Evolutionary conservation across 2,113 vertebrate species (phyloP).

Genomic region (Oreochromis aureus): DNA sequence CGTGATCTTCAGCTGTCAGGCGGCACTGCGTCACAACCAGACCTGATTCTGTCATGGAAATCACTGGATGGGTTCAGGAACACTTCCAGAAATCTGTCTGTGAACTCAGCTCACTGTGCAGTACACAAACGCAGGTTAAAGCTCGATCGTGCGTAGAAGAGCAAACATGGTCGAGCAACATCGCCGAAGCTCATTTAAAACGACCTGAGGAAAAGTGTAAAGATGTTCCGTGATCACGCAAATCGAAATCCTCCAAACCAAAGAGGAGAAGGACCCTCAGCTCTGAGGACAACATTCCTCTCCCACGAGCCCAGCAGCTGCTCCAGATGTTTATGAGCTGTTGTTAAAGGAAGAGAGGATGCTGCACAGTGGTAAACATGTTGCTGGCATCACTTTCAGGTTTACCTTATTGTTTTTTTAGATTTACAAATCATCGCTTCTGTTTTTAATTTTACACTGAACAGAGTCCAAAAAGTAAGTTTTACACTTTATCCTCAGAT

Average conservation of each 20-base stretch:
- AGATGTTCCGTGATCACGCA: neutral
- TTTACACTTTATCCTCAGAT: fast-evolving
- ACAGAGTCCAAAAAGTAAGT: fast-evolving
- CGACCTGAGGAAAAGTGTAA: fast-evolving
- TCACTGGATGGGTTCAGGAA: neutral
- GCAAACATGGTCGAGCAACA: neutral
- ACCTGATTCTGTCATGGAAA: neutral
- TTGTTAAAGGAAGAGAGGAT: neutral
- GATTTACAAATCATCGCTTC: neutral
- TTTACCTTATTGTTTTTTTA: neutral
- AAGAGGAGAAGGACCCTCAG: neutral
- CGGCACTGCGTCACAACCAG: neutral
- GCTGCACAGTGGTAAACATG: fast-evolving
- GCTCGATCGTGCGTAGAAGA: neutral
- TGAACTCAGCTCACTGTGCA: neutral
- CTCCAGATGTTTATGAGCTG: neutral
- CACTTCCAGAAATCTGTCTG: neutral
- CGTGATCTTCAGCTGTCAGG: neutral
- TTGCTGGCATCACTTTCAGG: neutral
- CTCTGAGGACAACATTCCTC: neutral
- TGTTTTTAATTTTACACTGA: neutral
- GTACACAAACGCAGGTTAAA: fast-evolving
- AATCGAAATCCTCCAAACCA: neutral
- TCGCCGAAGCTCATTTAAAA: fast-evolving
- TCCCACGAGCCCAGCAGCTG: neutral